Evolutionary conservation across 1,140 invertebrate genomes (phyloP), one percentile per base, ranked within the genome.

Genomic region (Pomphorhynchus laevis): DNA sequence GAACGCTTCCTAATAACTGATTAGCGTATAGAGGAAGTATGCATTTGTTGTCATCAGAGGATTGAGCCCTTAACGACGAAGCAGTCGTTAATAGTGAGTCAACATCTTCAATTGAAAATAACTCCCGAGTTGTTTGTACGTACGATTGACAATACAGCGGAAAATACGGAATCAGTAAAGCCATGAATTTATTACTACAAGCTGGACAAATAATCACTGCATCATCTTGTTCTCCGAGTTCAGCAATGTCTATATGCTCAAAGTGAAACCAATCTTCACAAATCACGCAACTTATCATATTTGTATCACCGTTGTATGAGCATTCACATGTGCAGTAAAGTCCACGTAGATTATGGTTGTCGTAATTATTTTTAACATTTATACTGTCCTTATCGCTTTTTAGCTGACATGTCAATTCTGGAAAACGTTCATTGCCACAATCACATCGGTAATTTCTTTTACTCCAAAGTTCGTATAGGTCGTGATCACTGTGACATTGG

Each of bases 181-280:
- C 80, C 76, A 9, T 64, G 54, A 58, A 65, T 36, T 65, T 62
- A 6, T 64, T 61, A 65, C 76, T 73, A 70, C 61, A 63, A 2
- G 25, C 44, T 6, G 34, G 42, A 48, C 61, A 65, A 11, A 63
- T 67, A 67, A 80, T 71, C 62, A 80, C 72, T 44, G 64, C 61
- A 53, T 69, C 73, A 18, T 65, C 49, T 16, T 49, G 40, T 34
- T 51, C 57, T 48, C 64, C 64, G 12, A 62, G 55, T 22, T 51
- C 48, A 29, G 64, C 65, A 4, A 61, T 56, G 16, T 44, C 31
- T 14, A 45, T 39, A 36, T 46, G 44, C 12, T 42, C 29, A 18
- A 38, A 14, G 39, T 93, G 84, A 50, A 71, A 80, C 89, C 89
- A 98, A 55, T 98, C 86, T 57, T 95, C 86, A 58, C 86, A 98